phyloP scores from a whole-genome alignment of 2,113 vertebrate species.

The Riparia riparia region DNA sequence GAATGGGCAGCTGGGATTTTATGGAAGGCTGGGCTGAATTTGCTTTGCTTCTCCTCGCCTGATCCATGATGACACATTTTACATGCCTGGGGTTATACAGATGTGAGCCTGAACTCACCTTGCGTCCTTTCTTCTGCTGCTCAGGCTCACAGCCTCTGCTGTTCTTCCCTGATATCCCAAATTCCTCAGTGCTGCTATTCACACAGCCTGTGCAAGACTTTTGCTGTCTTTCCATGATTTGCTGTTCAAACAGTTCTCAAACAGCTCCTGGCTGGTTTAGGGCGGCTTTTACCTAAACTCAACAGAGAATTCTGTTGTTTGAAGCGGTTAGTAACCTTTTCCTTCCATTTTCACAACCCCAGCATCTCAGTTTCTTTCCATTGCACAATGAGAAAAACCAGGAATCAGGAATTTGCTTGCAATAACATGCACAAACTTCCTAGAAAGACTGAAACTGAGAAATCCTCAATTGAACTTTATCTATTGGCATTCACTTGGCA shows the following conservation, averaged over 20 bases:
- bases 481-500: not conserved
- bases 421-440: not conserved
- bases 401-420: not conserved
- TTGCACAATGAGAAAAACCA: not conserved
- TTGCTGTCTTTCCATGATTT: not conserved
- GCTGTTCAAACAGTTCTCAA: not conserved
- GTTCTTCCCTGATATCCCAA: not conserved
- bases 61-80: not conserved
- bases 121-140: not conserved
- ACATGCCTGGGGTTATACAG: not conserved
- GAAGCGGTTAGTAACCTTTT: not conserved
- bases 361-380: not conserved
- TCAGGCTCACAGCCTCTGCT: not conserved
- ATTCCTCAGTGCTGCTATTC: not conserved
- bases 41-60: not conserved
- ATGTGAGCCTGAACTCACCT: not conserved
- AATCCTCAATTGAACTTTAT: not conserved
- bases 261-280: not conserved
- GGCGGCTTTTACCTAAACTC: not conserved
- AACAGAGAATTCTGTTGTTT: not conserved
- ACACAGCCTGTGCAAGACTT: accelerated
- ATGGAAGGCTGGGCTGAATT: not conserved
- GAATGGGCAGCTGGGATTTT: not conserved
- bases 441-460: not conserved
- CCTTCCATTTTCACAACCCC: not conserved